A percentile compares a stretch with the other conserved stretches of the same genome.
Evolutionary conservation across 2,797 vertebrate species (phyloP).

Genomic region (Pithecia hirsuta): DNA sequence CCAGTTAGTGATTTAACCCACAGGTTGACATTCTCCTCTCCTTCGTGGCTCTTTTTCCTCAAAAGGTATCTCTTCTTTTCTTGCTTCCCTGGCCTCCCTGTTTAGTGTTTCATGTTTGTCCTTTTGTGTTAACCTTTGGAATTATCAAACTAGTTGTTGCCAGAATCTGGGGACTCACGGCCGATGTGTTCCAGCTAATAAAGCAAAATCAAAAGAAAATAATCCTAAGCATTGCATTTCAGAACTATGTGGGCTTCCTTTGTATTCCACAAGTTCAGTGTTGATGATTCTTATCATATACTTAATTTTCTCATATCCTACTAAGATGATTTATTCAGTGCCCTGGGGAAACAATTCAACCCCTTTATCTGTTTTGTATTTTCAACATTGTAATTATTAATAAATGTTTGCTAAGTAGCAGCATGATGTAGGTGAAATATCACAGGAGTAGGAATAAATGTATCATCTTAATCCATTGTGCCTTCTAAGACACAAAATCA

Average conservation of each 20-base stretch:
- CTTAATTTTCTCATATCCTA: neutral
- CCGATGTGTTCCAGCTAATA: neutral
- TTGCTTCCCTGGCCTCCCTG: constrained; percentile 43
- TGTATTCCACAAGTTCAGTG: neutral
- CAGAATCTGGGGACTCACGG: neutral
- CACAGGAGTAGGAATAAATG: neutral
- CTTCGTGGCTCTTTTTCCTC: neutral
- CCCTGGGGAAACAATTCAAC: neutral
- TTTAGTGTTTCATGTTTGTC: constrained; percentile 48
- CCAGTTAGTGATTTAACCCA: neutral
- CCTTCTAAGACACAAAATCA: neutral
- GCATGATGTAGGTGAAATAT: neutral
- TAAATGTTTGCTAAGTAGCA: neutral
- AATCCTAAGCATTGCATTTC: neutral
- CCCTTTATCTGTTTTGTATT: neutral
- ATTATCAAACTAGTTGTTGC: neutral
- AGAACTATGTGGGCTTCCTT: fast-evolving
- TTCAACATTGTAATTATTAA: neutral
- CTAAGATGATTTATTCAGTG: neutral
- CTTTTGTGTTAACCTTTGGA: constrained; percentile 55
- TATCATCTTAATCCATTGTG: neutral
- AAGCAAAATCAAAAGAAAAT: neutral
- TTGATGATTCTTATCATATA: neutral
- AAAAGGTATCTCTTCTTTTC: neutral
- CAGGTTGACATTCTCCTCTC: neutral